Conservation (phyloP, 1,140 invertebrate species). For the Drosophila serrata region DNA sequence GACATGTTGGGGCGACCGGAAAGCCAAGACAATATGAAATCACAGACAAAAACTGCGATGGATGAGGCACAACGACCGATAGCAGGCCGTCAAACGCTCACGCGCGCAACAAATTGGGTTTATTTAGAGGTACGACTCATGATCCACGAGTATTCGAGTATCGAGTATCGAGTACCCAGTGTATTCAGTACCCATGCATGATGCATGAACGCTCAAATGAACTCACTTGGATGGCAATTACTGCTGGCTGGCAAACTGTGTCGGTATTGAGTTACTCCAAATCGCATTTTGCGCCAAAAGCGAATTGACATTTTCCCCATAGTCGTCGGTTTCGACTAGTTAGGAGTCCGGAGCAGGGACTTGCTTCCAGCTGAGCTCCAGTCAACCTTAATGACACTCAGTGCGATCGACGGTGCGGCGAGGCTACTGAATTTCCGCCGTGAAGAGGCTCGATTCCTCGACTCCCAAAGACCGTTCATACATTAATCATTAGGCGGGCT, state of each 20-base stretch:
- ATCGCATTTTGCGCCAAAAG: constrained; percentile 52
- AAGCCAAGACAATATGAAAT: constrained; percentile 51
- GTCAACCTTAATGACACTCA: constrained; percentile 81
- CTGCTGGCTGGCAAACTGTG: constrained; percentile 17
- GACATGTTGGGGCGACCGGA: constrained; percentile 72
- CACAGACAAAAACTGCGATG: background rate
- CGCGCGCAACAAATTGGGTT: constrained; percentile 75
- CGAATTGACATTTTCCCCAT: constrained; percentile 61
- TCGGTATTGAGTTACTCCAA: constrained; percentile 63
- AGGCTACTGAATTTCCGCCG: constrained; percentile 68
- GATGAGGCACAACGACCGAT: constrained; percentile 36
- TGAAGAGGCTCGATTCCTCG: constrained; percentile 3
- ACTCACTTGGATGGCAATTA: constrained; percentile 59
- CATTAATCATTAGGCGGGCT: constrained; percentile 74
- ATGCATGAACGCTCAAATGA: constrained; percentile 64
- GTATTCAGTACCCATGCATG: constrained; percentile 44
- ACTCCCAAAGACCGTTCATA: constrained; percentile 51
- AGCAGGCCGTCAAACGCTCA: constrained; percentile 56
- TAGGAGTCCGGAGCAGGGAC: constrained; percentile 19
- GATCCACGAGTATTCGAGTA: constrained; percentile 5
- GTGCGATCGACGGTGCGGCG: constrained; percentile 68
- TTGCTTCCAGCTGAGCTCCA: constrained; percentile 67
- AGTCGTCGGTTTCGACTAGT: constrained; percentile 40
- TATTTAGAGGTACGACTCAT: constrained; percentile 49
- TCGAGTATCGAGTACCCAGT: background rate